A percentile compares a stretch with the other conserved stretches of the same genome.
Conservation (phyloP, 2,888 invertebrate genomes). For the Agrochola circellaris region DNA sequence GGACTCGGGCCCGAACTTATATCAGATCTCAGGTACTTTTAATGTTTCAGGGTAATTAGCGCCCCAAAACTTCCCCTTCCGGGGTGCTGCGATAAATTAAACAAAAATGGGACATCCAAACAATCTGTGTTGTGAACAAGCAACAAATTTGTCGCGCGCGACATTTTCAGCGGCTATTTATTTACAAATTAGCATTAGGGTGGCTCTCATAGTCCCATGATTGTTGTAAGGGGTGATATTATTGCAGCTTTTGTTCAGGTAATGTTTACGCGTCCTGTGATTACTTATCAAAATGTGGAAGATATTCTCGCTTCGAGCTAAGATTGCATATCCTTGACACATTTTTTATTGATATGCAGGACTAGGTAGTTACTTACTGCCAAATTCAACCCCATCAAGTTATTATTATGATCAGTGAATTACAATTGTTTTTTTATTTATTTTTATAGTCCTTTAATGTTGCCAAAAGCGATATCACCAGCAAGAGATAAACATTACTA, state of each 20-base stretch:
- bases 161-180: conserved; percentile 63
- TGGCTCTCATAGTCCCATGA: conserved; percentile 31
- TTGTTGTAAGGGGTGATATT: conserved; percentile 30
- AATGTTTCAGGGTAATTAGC: conserved; percentile 64
- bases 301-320: background rate
- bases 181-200: conserved; percentile 62
- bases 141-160: conserved; percentile 71
- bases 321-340: background rate
- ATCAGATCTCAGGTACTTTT: conserved; percentile 65
- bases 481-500: background rate
- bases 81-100: conserved; percentile 72
- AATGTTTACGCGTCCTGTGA: conserved; percentile 12
- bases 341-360: conserved; percentile 1
- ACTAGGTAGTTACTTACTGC: too few relatives aligned
- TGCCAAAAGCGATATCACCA: background rate
- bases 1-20: conserved; percentile 47
- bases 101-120: conserved; percentile 78
- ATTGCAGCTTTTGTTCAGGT: conserved; percentile 25
- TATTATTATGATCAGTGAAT: background rate
- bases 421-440: background rate
- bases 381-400: background rate
- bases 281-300: conserved; percentile 6
- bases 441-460: background rate
- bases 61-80: conserved; percentile 57
- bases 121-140: conserved; percentile 75